Evolutionary conservation across 1,140 invertebrate genomes (phyloP).

Genomic region (Platorchestia sp.): DNA sequence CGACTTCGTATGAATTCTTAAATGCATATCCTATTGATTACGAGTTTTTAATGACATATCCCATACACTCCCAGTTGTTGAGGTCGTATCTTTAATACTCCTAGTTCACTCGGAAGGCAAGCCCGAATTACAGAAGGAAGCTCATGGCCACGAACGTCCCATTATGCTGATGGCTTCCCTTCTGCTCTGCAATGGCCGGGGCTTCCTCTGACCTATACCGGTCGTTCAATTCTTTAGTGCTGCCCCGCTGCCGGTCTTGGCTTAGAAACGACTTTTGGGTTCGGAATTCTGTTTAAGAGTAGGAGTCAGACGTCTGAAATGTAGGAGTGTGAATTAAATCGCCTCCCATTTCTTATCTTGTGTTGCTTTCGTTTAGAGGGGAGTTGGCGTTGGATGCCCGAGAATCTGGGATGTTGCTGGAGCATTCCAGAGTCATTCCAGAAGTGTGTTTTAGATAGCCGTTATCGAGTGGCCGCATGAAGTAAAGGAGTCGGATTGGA

Average conservation of each 20-base stretch:
- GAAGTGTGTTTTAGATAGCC: no score
- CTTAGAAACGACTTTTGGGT: neutral
- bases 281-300: neutral
- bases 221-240: neutral
- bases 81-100: no score
- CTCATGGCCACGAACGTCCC: neutral
- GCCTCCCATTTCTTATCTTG: neutral
- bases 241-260: neutral
- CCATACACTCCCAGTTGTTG: no score
- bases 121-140: neutral
- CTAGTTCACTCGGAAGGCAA: neutral
- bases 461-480: no score
- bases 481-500: no score
- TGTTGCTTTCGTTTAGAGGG: neutral
- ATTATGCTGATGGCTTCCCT: neutral
- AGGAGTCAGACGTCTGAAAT: neutral
- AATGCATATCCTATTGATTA: no score
- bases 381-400: neutral
- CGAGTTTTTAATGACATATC: no score
- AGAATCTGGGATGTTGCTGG: neutral
- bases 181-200: neutral
- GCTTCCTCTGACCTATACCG: no score
- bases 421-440: no score
- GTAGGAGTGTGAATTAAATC: neutral
- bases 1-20: no score